phyloP scores from a whole-genome alignment of 2,797 vertebrate genomes.

The Borostomias antarcticus region DNA sequence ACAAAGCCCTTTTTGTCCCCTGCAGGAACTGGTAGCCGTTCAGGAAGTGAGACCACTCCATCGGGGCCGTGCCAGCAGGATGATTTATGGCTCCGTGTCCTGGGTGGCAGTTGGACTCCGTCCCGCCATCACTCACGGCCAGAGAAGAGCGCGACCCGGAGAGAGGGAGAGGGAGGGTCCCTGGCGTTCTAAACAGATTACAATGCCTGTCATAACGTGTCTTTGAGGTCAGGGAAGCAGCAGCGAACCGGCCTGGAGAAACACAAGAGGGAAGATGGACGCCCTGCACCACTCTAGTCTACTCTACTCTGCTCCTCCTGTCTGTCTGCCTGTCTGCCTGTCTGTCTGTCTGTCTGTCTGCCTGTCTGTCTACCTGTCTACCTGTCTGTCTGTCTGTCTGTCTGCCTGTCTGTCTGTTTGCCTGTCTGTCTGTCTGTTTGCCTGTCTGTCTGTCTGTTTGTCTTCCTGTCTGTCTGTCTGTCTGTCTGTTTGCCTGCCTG shows the following conservation, averaged over 20 bases:
- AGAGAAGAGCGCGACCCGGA: constrained; percentile 84
- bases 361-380: constrained; percentile 82
- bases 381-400: constrained; percentile 60
- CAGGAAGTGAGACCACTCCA: constrained; percentile 82
- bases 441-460: too few species aligned
- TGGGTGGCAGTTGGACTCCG: constrained; percentile 92
- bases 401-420: constrained; percentile 73
- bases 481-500: constrained; percentile 83
- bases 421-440: constrained; percentile 60
- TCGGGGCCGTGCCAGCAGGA: constrained; percentile 85
- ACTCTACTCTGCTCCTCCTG: constrained; percentile 77
- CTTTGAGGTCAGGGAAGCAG: constrained; percentile 81
- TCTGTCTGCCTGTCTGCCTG: too few species aligned
- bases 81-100: constrained; percentile 99
- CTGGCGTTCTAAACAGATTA: constrained; percentile 83
- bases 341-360: constrained; percentile 60
- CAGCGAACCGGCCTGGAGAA: constrained; percentile 82
- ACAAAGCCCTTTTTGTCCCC: constrained; percentile 92
- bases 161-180: constrained; percentile 77
- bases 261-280: constrained; percentile 89
- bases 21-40: constrained; percentile 83
- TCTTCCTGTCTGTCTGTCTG: constrained; percentile 63
- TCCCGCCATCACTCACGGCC: constrained; percentile 92
- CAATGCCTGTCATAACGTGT: constrained; percentile 96
- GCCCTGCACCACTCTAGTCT: constrained; percentile 81